A percentile compares a stretch with the other conserved stretches of the same genome.
Conservation (phyloP, 2,113 vertebrate species). For the Ibidorhyncha struthersii region DNA sequence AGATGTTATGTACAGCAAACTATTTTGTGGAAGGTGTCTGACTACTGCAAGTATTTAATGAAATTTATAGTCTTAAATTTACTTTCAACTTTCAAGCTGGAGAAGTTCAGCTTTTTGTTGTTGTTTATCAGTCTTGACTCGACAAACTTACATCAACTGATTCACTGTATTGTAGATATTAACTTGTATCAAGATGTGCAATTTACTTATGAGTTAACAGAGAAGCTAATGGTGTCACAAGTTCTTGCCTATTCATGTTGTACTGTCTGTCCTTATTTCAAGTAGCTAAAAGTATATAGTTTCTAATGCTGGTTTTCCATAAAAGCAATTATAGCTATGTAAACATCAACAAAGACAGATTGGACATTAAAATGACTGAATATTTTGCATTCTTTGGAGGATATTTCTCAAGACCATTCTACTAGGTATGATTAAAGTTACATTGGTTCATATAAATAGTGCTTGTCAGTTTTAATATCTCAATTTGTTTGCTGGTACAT, state of each 20-base stretch:
- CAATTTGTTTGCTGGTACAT: background rate
- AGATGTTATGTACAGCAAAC: background rate
- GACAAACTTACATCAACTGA: background rate
- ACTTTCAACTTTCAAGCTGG: background rate
- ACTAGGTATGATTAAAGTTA: background rate
- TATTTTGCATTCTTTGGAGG: background rate
- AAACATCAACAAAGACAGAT: background rate
- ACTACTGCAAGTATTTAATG: background rate
- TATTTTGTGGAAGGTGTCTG: background rate
- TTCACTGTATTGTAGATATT: background rate
- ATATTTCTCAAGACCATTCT: background rate
- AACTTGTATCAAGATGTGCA: background rate
- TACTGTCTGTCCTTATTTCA: background rate
- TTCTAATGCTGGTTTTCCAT: background rate
- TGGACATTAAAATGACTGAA: background rate
- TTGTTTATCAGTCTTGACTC: background rate
- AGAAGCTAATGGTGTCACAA: background rate
- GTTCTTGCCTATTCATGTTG: background rate
- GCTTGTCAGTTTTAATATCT: background rate
- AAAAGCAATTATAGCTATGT: background rate
- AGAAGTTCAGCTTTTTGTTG: background rate
- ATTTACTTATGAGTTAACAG: background rate
- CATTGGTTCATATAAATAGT: background rate
- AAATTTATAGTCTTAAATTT: background rate
- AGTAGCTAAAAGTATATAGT: background rate